These are phyloP conservation scores for Lepidocolaptes lacrymiger DNA, from an alignment of 2,797 vertebrate genomes.

Conservation along the genomic window DNA sequence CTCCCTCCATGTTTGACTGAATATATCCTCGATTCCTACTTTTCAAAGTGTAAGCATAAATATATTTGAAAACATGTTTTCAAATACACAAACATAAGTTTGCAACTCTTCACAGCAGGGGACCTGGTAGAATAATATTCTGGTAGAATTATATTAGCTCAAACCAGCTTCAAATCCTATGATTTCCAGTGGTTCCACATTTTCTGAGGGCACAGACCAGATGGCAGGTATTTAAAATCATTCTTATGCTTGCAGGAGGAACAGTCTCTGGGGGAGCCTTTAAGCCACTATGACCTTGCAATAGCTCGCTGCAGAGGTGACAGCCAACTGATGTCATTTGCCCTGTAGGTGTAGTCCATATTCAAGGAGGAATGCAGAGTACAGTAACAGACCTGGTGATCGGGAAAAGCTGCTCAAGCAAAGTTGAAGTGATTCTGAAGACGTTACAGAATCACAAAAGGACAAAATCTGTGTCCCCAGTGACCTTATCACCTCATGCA, in stretches of 20 bases:
- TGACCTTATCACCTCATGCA: not conserved
- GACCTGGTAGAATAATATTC: not conserved
- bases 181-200: not conserved
- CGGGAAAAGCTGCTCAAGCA: not conserved
- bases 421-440: not conserved
- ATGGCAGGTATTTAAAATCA: not conserved
- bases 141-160: not conserved
- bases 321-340: not conserved
- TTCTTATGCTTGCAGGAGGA: not conserved
- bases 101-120: accelerated
- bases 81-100: not conserved
- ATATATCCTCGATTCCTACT: accelerated
- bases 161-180: not conserved
- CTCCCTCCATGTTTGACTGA: not conserved
- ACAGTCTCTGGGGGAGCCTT: not conserved
- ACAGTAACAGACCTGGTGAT: accelerated
- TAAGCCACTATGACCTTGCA: not conserved
- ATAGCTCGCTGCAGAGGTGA: accelerated
- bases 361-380: not conserved
- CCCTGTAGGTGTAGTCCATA: not conserved
- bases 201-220: not conserved
- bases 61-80: not conserved
- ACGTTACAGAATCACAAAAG: not conserved
- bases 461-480: not conserved
- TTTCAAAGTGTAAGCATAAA: not conserved